Conservation (phyloP, 2,113 vertebrate species). For the Furnarius figulus region DNA sequence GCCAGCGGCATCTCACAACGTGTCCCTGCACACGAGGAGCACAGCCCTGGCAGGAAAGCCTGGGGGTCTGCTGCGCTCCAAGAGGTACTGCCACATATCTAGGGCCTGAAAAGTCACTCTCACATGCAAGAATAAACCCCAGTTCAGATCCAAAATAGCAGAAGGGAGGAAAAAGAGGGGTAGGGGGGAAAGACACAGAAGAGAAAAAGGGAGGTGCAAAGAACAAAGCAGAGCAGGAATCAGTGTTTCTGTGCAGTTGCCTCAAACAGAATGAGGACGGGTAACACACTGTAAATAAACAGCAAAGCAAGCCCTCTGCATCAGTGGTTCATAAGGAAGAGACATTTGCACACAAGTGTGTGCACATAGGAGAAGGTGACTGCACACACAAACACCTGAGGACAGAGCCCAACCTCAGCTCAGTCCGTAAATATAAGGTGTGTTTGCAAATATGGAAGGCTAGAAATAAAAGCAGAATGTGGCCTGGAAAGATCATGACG, state of each 20-base stretch:
- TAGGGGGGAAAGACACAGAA: accelerated
- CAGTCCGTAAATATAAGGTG: not conserved
- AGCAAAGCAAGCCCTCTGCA: not conserved
- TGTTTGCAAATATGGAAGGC: not conserved
- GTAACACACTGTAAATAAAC: not conserved
- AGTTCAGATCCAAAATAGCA: not conserved
- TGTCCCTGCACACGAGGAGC: accelerated
- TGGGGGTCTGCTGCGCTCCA: accelerated
- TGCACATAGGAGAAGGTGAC: not conserved
- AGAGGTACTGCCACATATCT: not conserved
- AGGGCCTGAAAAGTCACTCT: not conserved
- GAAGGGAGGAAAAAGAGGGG: not conserved
- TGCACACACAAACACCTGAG: not conserved
- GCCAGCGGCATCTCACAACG: not conserved
- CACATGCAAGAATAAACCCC: not conserved
- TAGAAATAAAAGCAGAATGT: not conserved
- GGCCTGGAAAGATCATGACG: not conserved
- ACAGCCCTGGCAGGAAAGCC: not conserved
- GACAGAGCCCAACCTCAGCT: not conserved
- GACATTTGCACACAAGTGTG: accelerated
- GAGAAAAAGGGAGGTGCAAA: not conserved
- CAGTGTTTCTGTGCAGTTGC: not conserved
- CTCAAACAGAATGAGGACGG: not conserved
- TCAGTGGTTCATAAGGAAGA: accelerated
- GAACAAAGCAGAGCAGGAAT: not conserved